Percentiles rank a stretch among this genome's conserved stretches.
Conservation (phyloP, 2,888 invertebrate species). For the Lamellibrachia satsuma region DNA sequence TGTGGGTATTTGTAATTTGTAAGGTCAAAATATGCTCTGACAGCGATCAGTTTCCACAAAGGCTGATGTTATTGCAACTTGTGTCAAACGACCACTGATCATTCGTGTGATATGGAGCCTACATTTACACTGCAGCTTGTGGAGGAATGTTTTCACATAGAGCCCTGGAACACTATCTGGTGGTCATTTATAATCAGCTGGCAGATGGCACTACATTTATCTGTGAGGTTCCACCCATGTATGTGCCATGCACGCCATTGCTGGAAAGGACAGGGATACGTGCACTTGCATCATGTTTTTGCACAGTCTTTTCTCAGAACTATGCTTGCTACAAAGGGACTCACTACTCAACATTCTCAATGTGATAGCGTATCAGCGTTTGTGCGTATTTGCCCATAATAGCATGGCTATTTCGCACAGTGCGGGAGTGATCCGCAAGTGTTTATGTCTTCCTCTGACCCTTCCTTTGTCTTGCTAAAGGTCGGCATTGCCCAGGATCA, state of each 20-base stretch:
- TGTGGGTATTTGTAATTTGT: not conserved
- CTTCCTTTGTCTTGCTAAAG: not conserved
- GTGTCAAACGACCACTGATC: not conserved
- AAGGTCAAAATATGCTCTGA: not conserved
- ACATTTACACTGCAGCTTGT: not conserved
- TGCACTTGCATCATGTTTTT: not conserved
- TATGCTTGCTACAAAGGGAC: not conserved
- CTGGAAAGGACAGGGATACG: not conserved
- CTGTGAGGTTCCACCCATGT: not conserved
- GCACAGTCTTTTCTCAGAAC: not conserved
- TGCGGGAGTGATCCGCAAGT: not conserved
- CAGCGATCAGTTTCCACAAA: not conserved
- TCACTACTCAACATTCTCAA: not conserved
- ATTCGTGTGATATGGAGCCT: not conserved
- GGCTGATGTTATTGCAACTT: not conserved
- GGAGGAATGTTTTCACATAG: not conserved
- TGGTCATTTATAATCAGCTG: not conserved
- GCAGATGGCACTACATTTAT: constrained; percentile 5
- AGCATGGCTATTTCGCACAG: not conserved
- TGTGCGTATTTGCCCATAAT: not conserved
- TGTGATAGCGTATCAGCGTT: not conserved
- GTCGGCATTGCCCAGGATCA: not conserved
- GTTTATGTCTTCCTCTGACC: not conserved
- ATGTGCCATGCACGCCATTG: not conserved
- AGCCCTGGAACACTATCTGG: not conserved